Evolutionary conservation across 2,113 vertebrate species (phyloP), one percentile per base, ranked within the genome.

Genomic region (Spea bombifrons): DNA sequence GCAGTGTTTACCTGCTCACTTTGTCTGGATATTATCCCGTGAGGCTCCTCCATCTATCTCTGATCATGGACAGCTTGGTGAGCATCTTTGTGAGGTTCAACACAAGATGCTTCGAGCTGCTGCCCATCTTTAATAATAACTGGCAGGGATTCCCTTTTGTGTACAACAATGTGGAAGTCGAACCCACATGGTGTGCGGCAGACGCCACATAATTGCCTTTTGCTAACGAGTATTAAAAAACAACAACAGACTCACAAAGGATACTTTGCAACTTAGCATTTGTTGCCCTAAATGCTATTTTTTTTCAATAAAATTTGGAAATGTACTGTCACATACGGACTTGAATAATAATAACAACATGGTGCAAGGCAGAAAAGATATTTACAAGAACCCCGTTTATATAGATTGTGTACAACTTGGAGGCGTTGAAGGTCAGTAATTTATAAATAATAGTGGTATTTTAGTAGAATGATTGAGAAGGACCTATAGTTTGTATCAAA

Each of bases 71-170:
- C 70, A 79, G 77, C 63, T 66, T 79, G 64, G 76, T 4, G 70
- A 67, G 47, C n/a, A 79, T 73, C 70, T 77, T 63, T 66, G 71
- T 66, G 63, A 79, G 77, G 57, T 45, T 79, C 70, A 79, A 66
- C 70, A 79, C 63, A 73, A 79, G 77, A 79, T 79, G 70, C 44
- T 79, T 79, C 12, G 43, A 61, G 63, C 63, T 15, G 71, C 16
- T 66, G 63, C n/a, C 63, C 70, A 72, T 66, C 17, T 59, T 78
- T 78, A 45, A 2, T 8, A 55, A 66, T 79, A 48, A 49, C 71
- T 79, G 70, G 70, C 77, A 79, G 70, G 44, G 75, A 53, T 59
- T 44, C 49, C 43, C 68, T 76, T 76, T 69, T 69, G 50, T 76
- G 43, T 76, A 50, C 12, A 43, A 69, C 52, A 16, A 68, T 65